Conservation (phyloP, 2,888 invertebrate species). For the Periphyllus acericola region DNA sequence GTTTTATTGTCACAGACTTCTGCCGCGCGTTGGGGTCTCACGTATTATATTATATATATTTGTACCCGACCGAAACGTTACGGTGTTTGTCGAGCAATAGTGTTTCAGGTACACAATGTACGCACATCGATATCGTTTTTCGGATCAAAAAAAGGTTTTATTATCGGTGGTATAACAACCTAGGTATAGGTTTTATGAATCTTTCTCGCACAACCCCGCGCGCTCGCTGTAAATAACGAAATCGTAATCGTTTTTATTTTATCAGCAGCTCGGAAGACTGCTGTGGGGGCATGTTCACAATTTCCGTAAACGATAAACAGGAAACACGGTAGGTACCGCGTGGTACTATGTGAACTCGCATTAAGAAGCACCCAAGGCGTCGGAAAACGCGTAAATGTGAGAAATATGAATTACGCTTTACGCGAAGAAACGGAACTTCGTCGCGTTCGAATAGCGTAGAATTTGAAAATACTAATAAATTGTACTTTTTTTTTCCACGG, state of each 20-base stretch:
- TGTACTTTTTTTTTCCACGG: too few relatives aligned
- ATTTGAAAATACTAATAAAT: too few relatives aligned
- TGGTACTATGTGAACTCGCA: neutral
- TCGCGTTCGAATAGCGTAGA: too few relatives aligned
- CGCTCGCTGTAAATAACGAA: neutral
- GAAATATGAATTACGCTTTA: neutral
- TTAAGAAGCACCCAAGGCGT: neutral
- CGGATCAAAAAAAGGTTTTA: slow-evolving; percentile 33
- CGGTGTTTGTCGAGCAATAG: neutral
- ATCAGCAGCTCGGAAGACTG: neutral
- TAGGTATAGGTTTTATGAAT: slow-evolving; percentile 10
- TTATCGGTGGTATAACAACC: neutral
- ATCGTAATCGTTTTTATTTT: neutral
- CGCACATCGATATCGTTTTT: slow-evolving; percentile 23
- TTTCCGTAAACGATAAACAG: neutral
- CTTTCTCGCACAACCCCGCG: neutral
- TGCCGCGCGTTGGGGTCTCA: neutral
- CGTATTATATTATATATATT: neutral
- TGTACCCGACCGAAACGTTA: slow-evolving; percentile 27
- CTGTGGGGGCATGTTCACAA: neutral
- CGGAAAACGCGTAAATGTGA: neutral
- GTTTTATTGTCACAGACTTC: slow-evolving; percentile 49
- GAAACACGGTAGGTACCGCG: neutral
- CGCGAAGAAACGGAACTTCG: neutral
- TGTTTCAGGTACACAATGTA: neutral